These are phyloP conservation scores for Pogoniulus pusillus DNA, from an alignment of 2,797 vertebrate genomes.

Conservation along the genomic window DNA sequence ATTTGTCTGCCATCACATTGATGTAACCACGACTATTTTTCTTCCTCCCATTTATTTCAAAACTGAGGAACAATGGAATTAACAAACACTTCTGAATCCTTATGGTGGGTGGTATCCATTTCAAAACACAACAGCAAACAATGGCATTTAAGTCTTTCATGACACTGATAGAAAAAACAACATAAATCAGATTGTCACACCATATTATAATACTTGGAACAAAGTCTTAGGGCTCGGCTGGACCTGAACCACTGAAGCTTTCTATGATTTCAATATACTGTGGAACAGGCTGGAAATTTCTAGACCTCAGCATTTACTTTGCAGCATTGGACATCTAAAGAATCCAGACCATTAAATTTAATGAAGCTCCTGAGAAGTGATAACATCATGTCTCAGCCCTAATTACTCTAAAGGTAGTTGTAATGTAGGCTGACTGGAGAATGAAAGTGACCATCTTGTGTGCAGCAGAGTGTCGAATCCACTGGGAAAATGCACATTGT, in stretches of 20 bases:
- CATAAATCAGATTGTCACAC: background rate
- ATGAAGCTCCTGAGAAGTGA: background rate
- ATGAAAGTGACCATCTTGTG: background rate
- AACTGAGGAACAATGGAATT: background rate
- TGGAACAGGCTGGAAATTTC: background rate
- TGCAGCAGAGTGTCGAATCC: background rate
- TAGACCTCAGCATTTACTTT: background rate
- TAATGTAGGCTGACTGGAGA: background rate
- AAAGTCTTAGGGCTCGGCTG: background rate
- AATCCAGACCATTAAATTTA: background rate
- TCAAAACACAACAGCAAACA: background rate
- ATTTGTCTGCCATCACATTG: background rate
- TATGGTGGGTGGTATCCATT: background rate
- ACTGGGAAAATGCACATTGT: conserved; percentile 50
- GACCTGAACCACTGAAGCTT: background rate
- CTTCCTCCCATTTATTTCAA: background rate
- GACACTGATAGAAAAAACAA: background rate
- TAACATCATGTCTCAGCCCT: background rate
- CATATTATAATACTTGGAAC: too few species aligned
- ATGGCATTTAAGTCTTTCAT: background rate
- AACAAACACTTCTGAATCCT: background rate
- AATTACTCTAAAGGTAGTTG: background rate
- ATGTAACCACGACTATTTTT: background rate
- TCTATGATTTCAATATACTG: background rate
- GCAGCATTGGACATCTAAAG: background rate